Percentiles rank a stretch among this genome's conserved stretches.
Conservation (phyloP, 1,140 invertebrate genomes). For the Anoplophora glabripennis region DNA sequence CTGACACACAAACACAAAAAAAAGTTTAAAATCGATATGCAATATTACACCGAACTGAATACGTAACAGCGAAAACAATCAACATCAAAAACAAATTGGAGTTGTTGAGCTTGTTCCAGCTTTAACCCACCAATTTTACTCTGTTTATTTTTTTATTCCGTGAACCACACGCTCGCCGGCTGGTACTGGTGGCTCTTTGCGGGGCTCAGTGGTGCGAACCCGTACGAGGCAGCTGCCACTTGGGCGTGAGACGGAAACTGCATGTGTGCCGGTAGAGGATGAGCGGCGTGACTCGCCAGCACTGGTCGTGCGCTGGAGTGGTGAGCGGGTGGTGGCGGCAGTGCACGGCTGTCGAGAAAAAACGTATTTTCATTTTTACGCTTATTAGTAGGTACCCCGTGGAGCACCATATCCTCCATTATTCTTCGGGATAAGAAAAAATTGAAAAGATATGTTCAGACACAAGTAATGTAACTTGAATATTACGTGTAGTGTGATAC, state of each 20-base stretch:
- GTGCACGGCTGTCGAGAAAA: constrained; percentile 60
- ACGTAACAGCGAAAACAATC: background rate
- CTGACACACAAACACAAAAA: constrained; percentile 16
- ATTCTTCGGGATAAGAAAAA: background rate
- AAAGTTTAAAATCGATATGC: constrained; percentile 6
- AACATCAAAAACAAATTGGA: constrained; percentile 9
- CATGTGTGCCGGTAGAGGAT: constrained; percentile 82
- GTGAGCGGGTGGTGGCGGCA: constrained; percentile 80
- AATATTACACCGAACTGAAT: constrained; percentile 10
- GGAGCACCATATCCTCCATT: background rate
- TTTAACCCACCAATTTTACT: constrained; percentile 4
- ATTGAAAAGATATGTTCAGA: no score
- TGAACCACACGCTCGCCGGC: constrained; percentile 70
- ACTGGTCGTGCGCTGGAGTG: constrained; percentile 76
- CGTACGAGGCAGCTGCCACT: constrained; percentile 61
- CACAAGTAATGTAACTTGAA: no score
- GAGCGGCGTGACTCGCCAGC: constrained; percentile 66
- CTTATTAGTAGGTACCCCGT: background rate
- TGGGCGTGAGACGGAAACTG: constrained; percentile 69
- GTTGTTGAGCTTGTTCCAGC: background rate
- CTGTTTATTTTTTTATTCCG: constrained; percentile 53
- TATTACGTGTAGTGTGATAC: no score
- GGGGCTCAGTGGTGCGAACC: constrained; percentile 69
- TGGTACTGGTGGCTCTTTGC: constrained; percentile 71
- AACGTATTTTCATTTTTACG: background rate